Percentiles rank a stretch among this genome's conserved stretches.
Conservation (phyloP, 2,113 vertebrate species). For the Nyctibius bracteatus region DNA sequence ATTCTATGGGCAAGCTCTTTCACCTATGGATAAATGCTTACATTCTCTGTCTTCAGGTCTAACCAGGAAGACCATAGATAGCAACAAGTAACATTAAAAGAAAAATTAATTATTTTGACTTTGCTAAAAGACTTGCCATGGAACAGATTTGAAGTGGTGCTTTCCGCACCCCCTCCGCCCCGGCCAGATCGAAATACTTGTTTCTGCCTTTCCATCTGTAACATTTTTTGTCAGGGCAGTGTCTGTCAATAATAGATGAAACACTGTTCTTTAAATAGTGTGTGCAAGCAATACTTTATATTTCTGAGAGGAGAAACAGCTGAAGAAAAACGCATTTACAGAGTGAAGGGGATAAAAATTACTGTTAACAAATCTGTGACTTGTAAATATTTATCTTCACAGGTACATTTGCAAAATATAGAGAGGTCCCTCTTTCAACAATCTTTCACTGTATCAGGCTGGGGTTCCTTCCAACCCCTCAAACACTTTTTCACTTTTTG, state of each 20-base stretch:
- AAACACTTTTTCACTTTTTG: background rate
- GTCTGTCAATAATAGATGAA: background rate
- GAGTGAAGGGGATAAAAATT: background rate
- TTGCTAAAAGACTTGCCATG: background rate
- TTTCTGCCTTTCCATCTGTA: background rate
- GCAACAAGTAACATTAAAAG: background rate
- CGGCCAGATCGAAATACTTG: background rate
- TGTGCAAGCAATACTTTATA: background rate
- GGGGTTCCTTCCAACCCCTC: background rate
- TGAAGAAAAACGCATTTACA: background rate
- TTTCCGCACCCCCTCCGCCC: no score
- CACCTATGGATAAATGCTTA: background rate
- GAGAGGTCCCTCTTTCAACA: background rate
- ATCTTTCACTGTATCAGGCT: background rate
- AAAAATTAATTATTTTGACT: background rate
- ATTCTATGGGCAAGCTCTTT: background rate
- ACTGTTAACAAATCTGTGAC: background rate
- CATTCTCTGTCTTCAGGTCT: background rate
- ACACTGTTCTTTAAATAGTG: background rate
- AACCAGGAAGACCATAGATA: background rate
- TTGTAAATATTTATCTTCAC: background rate
- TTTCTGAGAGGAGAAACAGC: background rate
- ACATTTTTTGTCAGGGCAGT: background rate
- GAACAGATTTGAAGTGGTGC: background rate
- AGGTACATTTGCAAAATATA: background rate